Percentiles rank a stretch among this genome's conserved stretches.
phyloP scores from a whole-genome alignment of 1,140 invertebrate species.

The Lordiphosa collinella region DNA sequence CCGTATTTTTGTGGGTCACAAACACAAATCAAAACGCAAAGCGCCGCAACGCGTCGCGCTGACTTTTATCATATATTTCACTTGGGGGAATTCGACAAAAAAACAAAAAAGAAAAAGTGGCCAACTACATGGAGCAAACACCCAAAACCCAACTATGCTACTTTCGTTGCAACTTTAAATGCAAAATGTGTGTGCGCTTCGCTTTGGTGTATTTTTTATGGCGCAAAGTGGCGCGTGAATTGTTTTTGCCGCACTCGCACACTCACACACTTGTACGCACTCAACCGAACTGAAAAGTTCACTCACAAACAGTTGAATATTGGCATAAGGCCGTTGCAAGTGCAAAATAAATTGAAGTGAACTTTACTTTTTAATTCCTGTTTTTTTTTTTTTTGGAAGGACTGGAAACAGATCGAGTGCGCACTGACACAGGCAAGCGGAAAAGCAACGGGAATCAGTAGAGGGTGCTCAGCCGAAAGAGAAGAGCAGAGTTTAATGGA shows the following conservation, averaged over 20 bases:
- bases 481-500: no score
- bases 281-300: conserved; percentile 25
- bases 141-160: conserved; percentile 1
- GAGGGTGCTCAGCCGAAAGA: no score
- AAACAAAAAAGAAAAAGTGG: conserved; percentile 4
- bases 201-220: conserved; percentile 14
- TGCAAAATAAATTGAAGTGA: conserved; percentile 1
- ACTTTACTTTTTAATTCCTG: background rate
- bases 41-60: conserved; percentile 28
- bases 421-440: no score
- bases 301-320: conserved; percentile 9
- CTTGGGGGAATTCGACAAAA: conserved; percentile 50
- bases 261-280: conserved; percentile 24
- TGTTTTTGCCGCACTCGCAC: conserved; percentile 30
- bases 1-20: conserved; percentile 54
- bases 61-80: conserved; percentile 71
- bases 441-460: no score
- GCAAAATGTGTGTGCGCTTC: background rate
- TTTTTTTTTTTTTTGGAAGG: no score
- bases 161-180: conserved; percentile 1
- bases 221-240: conserved; percentile 47
- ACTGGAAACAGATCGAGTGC: no score
- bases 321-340: conserved; percentile 1
- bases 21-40: conserved; percentile 74
- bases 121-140: background rate